phyloP scores from a whole-genome alignment of 2,113 vertebrate genomes.

The Chionodraco myersi region DNA sequence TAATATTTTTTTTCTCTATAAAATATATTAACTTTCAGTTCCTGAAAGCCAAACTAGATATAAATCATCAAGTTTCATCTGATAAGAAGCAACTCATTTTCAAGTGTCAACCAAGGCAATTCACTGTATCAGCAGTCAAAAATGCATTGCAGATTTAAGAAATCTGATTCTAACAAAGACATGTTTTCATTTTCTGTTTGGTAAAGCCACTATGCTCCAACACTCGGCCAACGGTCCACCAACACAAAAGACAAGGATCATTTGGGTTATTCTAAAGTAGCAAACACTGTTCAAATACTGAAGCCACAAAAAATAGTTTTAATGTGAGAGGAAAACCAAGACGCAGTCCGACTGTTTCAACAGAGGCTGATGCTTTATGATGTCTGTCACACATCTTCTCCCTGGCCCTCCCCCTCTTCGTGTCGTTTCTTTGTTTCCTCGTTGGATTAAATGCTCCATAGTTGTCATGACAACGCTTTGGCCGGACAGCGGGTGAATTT shows the following conservation, averaged over 20 bases:
- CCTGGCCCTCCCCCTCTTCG: conserved; percentile 8
- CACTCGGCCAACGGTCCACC: conserved; percentile 38
- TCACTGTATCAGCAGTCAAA: conserved; percentile 64
- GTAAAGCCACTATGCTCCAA: conserved; percentile 59
- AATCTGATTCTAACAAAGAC: conserved; percentile 77
- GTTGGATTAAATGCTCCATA: conserved; percentile 43
- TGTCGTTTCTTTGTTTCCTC: conserved; percentile 24
- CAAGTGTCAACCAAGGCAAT: conserved; percentile 79
- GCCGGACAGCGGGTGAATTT: conserved; percentile 28
- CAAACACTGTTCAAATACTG: conserved; percentile 67
- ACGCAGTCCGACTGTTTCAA: conserved; percentile 47
- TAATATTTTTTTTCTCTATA: conserved; percentile 77
- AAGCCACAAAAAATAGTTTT: conserved; percentile 51
- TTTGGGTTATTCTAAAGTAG: conserved; percentile 62
- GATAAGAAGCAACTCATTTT: conserved; percentile 79
- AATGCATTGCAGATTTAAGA: conserved; percentile 71
- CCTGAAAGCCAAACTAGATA: conserved; percentile 81
- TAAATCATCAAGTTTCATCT: conserved; percentile 77
- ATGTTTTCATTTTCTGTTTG: conserved; percentile 53
- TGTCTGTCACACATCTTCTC: conserved; percentile 29
- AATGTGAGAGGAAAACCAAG: conserved; percentile 50
- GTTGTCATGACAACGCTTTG: conserved; percentile 63
- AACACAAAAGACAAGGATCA: conserved; percentile 54
- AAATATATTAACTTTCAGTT: conserved; percentile 83
- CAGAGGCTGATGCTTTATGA: conserved; percentile 41